phyloP scores from a whole-genome alignment of 1,140 invertebrate species.

The Drosophila tropicalis region DNA sequence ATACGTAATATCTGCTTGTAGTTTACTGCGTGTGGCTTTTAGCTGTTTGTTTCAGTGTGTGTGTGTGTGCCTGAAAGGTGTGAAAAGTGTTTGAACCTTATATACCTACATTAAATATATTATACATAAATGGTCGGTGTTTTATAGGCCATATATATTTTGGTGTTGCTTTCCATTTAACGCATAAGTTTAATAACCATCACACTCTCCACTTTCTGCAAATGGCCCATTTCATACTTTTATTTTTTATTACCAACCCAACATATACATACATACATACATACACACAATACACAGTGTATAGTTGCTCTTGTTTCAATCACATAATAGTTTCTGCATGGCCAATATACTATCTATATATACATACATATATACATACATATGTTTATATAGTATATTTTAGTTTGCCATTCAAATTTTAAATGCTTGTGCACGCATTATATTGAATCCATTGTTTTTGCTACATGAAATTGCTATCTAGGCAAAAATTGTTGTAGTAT shows the following conservation, averaged over 20 bases:
- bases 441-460: slow-evolving; percentile 4
- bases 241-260: slow-evolving; percentile 7
- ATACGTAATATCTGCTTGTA: slow-evolving; percentile 48
- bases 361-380: no score
- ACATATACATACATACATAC: not conserved
- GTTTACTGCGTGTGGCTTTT: slow-evolving; percentile 12
- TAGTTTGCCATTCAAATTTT: not conserved
- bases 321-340: slow-evolving; percentile 6
- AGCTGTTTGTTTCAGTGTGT: slow-evolving; percentile 17
- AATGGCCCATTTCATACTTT: not conserved
- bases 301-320: not conserved
- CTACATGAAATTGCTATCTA: not conserved
- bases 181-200: slow-evolving; percentile 10
- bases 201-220: not conserved
- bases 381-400: not conserved
- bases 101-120: slow-evolving; percentile 21
- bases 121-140: slow-evolving; percentile 1
- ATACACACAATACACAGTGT: not conserved
- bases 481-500: not conserved
- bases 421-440: slow-evolving; percentile 2
- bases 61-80: slow-evolving; percentile 3
- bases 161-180: slow-evolving; percentile 12
- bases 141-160: slow-evolving; percentile 22
- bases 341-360: not conserved
- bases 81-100: slow-evolving; percentile 38